A percentile compares a stretch with the other conserved stretches of the same genome.
Conservation (phyloP, 2,888 invertebrate genomes). For the Diadromus collaris region DNA sequence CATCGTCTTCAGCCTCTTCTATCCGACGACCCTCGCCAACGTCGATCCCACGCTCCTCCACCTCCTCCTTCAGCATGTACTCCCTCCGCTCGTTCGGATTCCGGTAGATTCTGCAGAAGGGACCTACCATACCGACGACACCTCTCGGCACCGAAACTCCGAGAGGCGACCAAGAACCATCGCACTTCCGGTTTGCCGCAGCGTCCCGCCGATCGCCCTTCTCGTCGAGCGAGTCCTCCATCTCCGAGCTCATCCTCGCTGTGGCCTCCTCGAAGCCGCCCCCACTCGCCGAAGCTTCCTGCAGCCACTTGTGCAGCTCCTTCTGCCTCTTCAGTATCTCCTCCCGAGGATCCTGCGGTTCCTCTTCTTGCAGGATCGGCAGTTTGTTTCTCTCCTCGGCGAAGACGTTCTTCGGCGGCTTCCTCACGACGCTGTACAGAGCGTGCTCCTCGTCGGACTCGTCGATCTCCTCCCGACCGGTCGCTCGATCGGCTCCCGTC, state of each 20-base stretch:
- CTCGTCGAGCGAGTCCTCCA: not conserved
- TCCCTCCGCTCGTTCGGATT: slow-evolving; percentile 72
- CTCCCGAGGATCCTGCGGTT: slow-evolving; percentile 44
- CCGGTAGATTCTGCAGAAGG: slow-evolving; percentile 70
- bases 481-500: slow-evolving; percentile 48
- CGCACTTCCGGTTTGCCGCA: slow-evolving; percentile 52
- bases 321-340: slow-evolving; percentile 61
- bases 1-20: slow-evolving; percentile 22
- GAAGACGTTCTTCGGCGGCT: slow-evolving; percentile 65
- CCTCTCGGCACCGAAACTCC: slow-evolving; percentile 70
- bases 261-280: not conserved
- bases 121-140: slow-evolving; percentile 75
- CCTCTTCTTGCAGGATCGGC: slow-evolving; percentile 47
- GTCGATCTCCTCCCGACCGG: slow-evolving; percentile 30
- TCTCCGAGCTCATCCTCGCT: slow-evolving; percentile 20
- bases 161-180: slow-evolving; percentile 47
- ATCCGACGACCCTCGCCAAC: slow-evolving; percentile 19
- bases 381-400: slow-evolving; percentile 39
- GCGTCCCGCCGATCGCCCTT: slow-evolving; percentile 21
- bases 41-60: slow-evolving; percentile 57
- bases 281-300: slow-evolving; percentile 58
- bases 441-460: slow-evolving; percentile 67
- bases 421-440: slow-evolving; percentile 72
- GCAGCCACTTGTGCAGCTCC: slow-evolving; percentile 72
- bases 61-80: slow-evolving; percentile 74